Conservation (phyloP, 2,888 invertebrate genomes). For the Ichneumon xanthorius region DNA sequence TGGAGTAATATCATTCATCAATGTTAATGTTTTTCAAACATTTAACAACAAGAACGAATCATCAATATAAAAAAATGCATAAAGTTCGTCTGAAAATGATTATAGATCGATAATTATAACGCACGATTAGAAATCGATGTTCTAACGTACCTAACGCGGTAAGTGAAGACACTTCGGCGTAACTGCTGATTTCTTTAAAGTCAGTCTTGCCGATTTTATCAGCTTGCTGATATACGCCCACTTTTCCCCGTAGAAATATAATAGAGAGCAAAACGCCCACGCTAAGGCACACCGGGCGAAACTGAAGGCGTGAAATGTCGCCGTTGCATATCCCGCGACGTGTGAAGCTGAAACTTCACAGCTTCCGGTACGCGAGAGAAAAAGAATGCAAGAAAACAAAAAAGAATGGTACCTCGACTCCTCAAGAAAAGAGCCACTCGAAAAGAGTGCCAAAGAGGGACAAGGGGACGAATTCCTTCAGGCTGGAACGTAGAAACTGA, state of each 20-base stretch:
- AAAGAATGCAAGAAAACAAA: neutral
- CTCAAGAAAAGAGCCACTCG: neutral
- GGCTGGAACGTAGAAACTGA: neutral
- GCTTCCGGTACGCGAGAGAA: constrained; percentile 33
- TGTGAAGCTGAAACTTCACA: neutral
- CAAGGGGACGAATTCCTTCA: neutral
- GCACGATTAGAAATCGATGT: too few relatives aligned
- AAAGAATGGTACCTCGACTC: neutral
- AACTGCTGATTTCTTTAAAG: too few relatives aligned
- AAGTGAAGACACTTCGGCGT: too few relatives aligned
- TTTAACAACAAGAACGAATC: too few relatives aligned
- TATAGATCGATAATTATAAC: too few relatives aligned
- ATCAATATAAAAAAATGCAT: too few relatives aligned
- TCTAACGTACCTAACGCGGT: too few relatives aligned
- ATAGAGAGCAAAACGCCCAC: neutral
- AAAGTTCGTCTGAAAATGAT: too few relatives aligned
- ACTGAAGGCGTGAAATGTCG: constrained; percentile 47
- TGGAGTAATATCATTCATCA: too few relatives aligned
- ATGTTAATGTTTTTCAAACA: too few relatives aligned
- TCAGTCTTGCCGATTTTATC: too few relatives aligned
- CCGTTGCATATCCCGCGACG: neutral
- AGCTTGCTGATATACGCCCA: neutral
- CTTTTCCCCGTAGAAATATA: neutral
- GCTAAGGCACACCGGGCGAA: neutral
- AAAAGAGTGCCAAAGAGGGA: neutral